Evolutionary conservation across 2,797 vertebrate species (phyloP).

Genomic region (Diplodus puntazzo): DNA sequence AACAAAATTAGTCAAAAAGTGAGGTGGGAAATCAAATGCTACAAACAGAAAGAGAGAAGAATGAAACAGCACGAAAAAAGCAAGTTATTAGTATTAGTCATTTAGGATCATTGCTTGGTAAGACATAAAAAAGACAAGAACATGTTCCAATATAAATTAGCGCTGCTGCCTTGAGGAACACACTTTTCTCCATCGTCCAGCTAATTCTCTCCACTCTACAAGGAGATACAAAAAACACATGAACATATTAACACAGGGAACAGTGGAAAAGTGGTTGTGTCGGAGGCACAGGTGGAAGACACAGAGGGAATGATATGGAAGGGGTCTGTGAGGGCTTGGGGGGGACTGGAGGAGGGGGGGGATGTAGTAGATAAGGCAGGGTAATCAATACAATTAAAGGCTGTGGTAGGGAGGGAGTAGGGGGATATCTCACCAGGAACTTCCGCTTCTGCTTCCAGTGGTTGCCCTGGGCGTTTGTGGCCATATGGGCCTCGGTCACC

Average conservation of each 20-base stretch:
- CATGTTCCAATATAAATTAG: slow-evolving; percentile 81
- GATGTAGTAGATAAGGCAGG: slow-evolving; percentile 30
- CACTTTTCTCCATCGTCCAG: slow-evolving; percentile 82
- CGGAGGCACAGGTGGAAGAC: slow-evolving; percentile 38
- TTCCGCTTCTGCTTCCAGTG: slow-evolving; percentile 99
- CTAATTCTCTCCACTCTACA: slow-evolving; percentile 87
- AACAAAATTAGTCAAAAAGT: slow-evolving; percentile 68
- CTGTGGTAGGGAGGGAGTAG: slow-evolving; percentile 27
- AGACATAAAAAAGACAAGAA: slow-evolving; percentile 47
- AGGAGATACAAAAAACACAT: slow-evolving; percentile 86
- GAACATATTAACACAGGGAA: slow-evolving; percentile 82
- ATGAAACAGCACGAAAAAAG: slow-evolving; percentile 58
- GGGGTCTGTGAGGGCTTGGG: slow-evolving; percentile 5
- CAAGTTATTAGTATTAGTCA: slow-evolving; percentile 65
- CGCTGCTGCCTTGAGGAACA: slow-evolving; percentile 80
- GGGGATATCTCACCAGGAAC: slow-evolving; percentile 92
- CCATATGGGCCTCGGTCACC: slow-evolving; percentile 96
- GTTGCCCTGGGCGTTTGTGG: slow-evolving; percentile 98
- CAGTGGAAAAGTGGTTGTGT: slow-evolving; percentile 59
- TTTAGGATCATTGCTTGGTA: slow-evolving; percentile 42
- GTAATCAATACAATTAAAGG: slow-evolving; percentile 53
- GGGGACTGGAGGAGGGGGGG: background rate
- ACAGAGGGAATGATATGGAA: slow-evolving; percentile 21
- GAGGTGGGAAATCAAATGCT: slow-evolving; percentile 65
- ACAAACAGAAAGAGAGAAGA: slow-evolving; percentile 60